A percentile compares a stretch with the other conserved stretches of the same genome.
These are phyloP conservation scores for Melanophora roralis DNA, from an alignment of 2,888 invertebrate species.

Conservation along the genomic window DNA sequence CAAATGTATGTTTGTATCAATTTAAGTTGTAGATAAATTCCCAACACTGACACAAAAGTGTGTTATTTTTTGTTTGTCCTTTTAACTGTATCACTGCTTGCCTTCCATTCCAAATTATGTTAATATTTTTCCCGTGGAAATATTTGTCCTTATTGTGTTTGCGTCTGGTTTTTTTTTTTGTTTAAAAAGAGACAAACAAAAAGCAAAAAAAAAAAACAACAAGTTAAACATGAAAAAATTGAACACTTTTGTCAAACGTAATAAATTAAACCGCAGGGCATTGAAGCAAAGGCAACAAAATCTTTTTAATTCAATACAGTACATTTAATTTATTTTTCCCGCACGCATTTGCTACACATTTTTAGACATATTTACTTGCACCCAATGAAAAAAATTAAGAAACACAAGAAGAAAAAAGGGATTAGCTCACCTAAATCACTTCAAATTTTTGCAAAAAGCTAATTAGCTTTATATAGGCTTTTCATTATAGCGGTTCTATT, in stretches of 20 bases:
- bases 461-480: too few relatives aligned
- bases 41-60: background rate
- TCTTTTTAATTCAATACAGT: slow-evolving; percentile 28
- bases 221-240: slow-evolving; percentile 72
- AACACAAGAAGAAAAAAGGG: too few relatives aligned
- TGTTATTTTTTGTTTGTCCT: background rate
- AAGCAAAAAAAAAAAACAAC: slow-evolving; percentile 11
- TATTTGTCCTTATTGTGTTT: slow-evolving; percentile 1
- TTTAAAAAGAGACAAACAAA: slow-evolving; percentile 35
- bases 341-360: too few relatives aligned
- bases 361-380: background rate
- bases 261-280: slow-evolving; percentile 63
- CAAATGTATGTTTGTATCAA: too few relatives aligned
- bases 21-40: too few relatives aligned
- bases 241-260: slow-evolving; percentile 62
- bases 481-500: too few relatives aligned
- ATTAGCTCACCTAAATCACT: too few relatives aligned
- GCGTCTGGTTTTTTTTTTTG: background rate
- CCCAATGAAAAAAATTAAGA: too few relatives aligned
- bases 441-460: too few relatives aligned
- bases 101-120: slow-evolving; percentile 55
- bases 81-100: slow-evolving; percentile 30
- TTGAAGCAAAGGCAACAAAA: slow-evolving; percentile 44
- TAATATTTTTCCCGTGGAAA: slow-evolving; percentile 52
- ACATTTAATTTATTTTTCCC: background rate